These are phyloP conservation scores for Mesochorus sp. DNA, from an alignment of 2,888 invertebrate species.

Conservation along the genomic window DNA sequence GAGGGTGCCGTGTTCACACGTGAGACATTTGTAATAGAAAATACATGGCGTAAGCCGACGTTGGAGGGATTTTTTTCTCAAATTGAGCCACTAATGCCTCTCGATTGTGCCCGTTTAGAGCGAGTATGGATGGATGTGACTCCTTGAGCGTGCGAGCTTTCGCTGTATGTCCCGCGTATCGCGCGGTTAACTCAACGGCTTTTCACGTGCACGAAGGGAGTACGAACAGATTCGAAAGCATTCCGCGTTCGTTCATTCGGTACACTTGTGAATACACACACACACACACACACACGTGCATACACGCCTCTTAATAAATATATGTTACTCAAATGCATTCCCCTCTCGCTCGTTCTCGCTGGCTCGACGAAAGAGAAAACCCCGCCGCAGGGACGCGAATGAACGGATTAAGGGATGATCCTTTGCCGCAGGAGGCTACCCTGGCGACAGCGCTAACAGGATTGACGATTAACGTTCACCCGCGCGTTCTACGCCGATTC, in stretches of 20 bases:
- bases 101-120: background rate
- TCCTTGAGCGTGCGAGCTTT: slow-evolving; percentile 21
- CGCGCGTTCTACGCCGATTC: slow-evolving; percentile 51
- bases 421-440: slow-evolving; percentile 74
- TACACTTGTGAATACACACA: slow-evolving; percentile 32
- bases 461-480: slow-evolving; percentile 74
- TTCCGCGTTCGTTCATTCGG: slow-evolving; percentile 70
- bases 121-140: slow-evolving; percentile 22
- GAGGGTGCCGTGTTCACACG: background rate
- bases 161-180: slow-evolving; percentile 19
- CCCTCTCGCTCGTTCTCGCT: slow-evolving; percentile 42
- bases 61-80: background rate
- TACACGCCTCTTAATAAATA: background rate
- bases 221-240: slow-evolving; percentile 74
- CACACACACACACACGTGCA: background rate
- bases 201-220: slow-evolving; percentile 58
- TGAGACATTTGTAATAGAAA: background rate
- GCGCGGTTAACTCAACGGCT: slow-evolving; percentile 42
- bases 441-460: slow-evolving; percentile 78
- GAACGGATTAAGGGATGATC: slow-evolving; percentile 82
- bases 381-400: slow-evolving; percentile 78
- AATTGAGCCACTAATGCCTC: background rate
- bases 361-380: slow-evolving; percentile 54
- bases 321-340: slow-evolving; percentile 1
- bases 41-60: background rate